Evolutionary conservation across 1,140 invertebrate genomes (phyloP), one percentile per base, ranked within the genome.

Genomic region (Temnothorax curvispinosus): DNA sequence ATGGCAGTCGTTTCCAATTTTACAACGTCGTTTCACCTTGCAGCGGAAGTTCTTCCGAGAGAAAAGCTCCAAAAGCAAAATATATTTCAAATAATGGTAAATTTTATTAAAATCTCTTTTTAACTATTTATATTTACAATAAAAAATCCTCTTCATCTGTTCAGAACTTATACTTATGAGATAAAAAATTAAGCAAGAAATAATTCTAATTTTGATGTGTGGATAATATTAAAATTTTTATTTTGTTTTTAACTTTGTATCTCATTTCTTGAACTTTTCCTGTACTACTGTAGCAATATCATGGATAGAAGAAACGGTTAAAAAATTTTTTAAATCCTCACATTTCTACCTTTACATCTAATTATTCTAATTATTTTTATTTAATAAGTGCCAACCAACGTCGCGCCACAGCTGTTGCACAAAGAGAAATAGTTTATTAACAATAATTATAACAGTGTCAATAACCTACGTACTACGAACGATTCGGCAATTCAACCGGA

Each of bases 371-470:
- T 54, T 74, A 75, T 50, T 75, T 84, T 0, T 5, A 60, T 27
- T 62, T 18, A 18, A 18, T 47, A 60, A 81, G 11, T 38, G 60
- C 1, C 15, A 62, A 21, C 11, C 32, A 50, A 50, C 5, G n/a
- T 44, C 21, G 8, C 35, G 9, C 11, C 21, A 56, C 38, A 41
- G 38, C 5, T 69, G 41, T 47, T 11, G 15, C 13, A 18, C 8
- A 11, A 69, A 6, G 9, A 6, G 5, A 64, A 38, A 52, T 54
- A 80, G 8, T 71, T 81, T 69, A 71, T 81, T 81, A 81, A 81
- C n/a, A 84, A 81, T 56, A 69, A 5, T 38, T 54, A 41, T 80
- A 71, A 69, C 47, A 50, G 54, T 84, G 69, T 84, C 69, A 84
- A 62, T 21, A 84, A 84, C 80, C 54, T 47, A 18, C 15, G 11